Base-by-base conservation (phyloP, 1,140 invertebrate genomes). In the Ptiloglossa arizonensis region DNA sequence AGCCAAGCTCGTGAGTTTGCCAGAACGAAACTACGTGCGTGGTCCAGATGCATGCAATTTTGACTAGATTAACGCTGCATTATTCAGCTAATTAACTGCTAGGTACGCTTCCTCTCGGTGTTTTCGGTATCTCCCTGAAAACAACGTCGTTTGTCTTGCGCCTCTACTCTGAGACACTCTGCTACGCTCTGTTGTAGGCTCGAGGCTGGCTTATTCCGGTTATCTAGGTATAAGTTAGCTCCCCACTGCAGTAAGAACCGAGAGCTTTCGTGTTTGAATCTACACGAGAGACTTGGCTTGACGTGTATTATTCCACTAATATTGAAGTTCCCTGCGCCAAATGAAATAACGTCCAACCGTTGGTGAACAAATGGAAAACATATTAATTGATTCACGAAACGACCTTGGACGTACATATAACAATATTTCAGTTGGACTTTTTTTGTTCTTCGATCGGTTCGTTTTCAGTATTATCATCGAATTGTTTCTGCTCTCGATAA, bases 21-120 rank as follows among this genome's bases (percentile, higher is more conserved):
- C 64, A 79, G 87, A 87, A 87, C 83, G 85, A 86, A 88, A 86
- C 87, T 88, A 88, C 82, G 80, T 54, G 86, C 76, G 83, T 78
- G 87, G 87, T 89, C 79, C 69, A 80, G 80, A 86, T 87, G 79
- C 86, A 90, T 91, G 87, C 89, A 91, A 91, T 89, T 91, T 90
- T 90, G 83, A 91, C 88, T 88, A 89, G 90, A 91, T 91, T 91
- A 91, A 87, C 84, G 82, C 82, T 91, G 88, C 88, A 91, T 91
- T 91, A 91, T 91, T 91, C 86, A 91, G 89, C 84, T 91, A 91
- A 91, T 91, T 91, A 90, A 89, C 88, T 85, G 76, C 81, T 79
- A 75, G 83, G 71, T 85, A 88, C 79, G 82, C 74, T 86, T 41
- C 72, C 82, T 78, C 52, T 50, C 82, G 66, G 76, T 87, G 82